Conservation (phyloP, 2,888 invertebrate species). For the Germaria angustata region DNA sequence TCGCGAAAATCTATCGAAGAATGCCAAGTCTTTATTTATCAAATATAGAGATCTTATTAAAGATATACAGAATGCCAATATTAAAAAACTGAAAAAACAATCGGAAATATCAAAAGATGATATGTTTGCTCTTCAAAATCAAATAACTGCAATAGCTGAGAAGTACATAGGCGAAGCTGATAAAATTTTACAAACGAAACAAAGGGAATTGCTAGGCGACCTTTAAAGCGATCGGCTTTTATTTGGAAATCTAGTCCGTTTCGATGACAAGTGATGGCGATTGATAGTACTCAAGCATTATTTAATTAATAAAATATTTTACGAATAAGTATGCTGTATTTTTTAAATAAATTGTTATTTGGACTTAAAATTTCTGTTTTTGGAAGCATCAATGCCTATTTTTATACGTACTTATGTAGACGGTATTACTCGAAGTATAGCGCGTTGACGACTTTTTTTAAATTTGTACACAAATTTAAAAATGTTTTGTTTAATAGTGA, state of each 20-base stretch:
- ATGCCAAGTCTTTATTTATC: slow-evolving; percentile 90
- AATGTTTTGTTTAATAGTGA: too few species aligned
- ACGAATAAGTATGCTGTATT: too few species aligned
- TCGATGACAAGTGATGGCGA: not conserved
- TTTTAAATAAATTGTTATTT: too few species aligned
- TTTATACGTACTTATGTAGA: too few species aligned
- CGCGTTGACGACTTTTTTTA: too few species aligned
- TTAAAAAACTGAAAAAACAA: slow-evolving; percentile 87
- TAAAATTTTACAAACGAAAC: slow-evolving; percentile 85
- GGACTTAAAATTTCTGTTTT: too few species aligned
- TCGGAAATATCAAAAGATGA: slow-evolving; percentile 87
- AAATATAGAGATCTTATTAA: slow-evolving; percentile 89
- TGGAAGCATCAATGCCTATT: too few species aligned
- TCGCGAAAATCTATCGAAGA: slow-evolving; percentile 92
- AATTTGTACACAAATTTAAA: too few species aligned
- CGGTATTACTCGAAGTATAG: too few species aligned
- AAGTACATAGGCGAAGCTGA: slow-evolving; percentile 85
- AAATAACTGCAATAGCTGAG: slow-evolving; percentile 86
- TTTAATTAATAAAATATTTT: too few species aligned
- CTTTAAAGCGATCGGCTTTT: slow-evolving; percentile 22
- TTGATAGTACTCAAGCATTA: too few species aligned
- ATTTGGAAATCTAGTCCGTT: not conserved
- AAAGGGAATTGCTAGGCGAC: slow-evolving; percentile 86
- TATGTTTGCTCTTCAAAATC: slow-evolving; percentile 84
- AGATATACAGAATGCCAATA: slow-evolving; percentile 86